Conservation (phyloP, 2,797 vertebrate genomes). For the Syngnathus rostellatus region DNA sequence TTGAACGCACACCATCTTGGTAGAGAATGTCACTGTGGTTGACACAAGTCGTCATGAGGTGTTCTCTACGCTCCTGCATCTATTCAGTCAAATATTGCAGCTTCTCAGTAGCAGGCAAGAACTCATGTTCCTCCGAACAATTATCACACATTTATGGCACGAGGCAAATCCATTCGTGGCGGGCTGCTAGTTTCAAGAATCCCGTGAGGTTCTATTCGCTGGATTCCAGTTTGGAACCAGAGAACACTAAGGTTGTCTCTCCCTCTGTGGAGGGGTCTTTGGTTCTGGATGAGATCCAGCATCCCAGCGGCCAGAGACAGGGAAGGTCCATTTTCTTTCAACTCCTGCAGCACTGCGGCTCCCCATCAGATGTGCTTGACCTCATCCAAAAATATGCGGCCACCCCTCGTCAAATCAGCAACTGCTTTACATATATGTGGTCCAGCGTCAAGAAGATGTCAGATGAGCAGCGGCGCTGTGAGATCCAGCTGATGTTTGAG, state of each 20-base stretch:
- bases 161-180: slow-evolving; percentile 1
- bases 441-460: slow-evolving; percentile 66
- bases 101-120: background rate
- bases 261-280: background rate
- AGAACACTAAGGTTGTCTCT: background rate
- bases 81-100: slow-evolving; percentile 21
- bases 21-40: slow-evolving; percentile 20
- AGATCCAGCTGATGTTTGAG: slow-evolving; percentile 75
- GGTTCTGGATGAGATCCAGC: background rate
- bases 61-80: slow-evolving; percentile 29
- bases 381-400: slow-evolving; percentile 29
- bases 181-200: background rate
- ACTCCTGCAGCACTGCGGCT: slow-evolving; percentile 58
- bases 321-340: slow-evolving; percentile 19
- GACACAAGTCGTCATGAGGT: slow-evolving; percentile 40
- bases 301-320: background rate
- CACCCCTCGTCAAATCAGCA: slow-evolving; percentile 53
- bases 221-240: slow-evolving; percentile 2
- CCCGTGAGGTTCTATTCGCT: slow-evolving; percentile 41
- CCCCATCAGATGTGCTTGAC: slow-evolving; percentile 79
- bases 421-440: slow-evolving; percentile 71
- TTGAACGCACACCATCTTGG: slow-evolving; percentile 10
- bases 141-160: background rate
- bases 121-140: background rate
- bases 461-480: slow-evolving; percentile 65